Base-by-base conservation (phyloP, 2,888 invertebrate genomes). In the Adelognathus sp. region DNA sequence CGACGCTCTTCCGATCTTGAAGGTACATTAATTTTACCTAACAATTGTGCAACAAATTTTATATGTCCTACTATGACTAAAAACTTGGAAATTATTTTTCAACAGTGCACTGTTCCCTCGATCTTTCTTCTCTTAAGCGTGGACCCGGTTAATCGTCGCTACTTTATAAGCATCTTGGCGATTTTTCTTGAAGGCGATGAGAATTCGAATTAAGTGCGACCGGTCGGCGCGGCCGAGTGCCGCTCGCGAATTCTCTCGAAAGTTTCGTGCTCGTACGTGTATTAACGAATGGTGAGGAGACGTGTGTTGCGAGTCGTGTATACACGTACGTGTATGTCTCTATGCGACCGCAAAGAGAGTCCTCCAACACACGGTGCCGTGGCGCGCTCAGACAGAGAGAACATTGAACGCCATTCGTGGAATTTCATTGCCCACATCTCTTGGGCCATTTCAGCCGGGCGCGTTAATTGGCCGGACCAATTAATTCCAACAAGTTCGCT, bases 381-480 rank as follows among this genome's bases (percentile, higher is more conserved):
- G 39, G 67, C 58, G 66, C 58, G 63, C 66, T 72, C 63, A 74
- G 75, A 70, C 54, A 46, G 71, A 36, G 50, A 69, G 39, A 64
- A 46, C 52, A 61, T 58, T 64, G 46, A 78, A 80, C 66, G 74
- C 82, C 83, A 82, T 83, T 86, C 81, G 82, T 80, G 82, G 83
- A 83, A 82, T 82, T 84, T 86, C 86, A 84, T 87, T 84, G 84
- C 85, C 66, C 80, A 66, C 79, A 79, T 86, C 83, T 85, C 83
- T 86, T 82, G 78, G 82, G 82, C 85, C 85, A 85, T 86, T 87
- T 86, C 85, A 86, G 85, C 83, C 85, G 84, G 86, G 87, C 87
- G 89, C 90, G 90, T 91, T 91, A 90, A 91, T 91, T 91, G 90
- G 90, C 87, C 86, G 86, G 87, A 89, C 88, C 90, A 91, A 90